Evolutionary conservation across 2,888 invertebrate genomes (phyloP).

Genomic region (Aporophyla nigra): DNA sequence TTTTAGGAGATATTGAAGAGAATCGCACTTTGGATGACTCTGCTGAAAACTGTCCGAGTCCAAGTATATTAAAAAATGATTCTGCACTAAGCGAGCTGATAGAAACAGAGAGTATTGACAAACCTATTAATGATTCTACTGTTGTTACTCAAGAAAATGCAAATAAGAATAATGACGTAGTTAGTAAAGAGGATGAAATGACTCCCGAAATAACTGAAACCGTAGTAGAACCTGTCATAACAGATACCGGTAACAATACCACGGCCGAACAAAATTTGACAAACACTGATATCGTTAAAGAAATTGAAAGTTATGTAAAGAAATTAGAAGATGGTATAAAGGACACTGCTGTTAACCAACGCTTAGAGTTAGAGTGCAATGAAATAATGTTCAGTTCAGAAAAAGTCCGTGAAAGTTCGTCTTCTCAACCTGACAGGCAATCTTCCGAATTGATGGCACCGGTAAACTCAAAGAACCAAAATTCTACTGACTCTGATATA

Average conservation of each 20-base stretch:
- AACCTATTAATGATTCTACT: neutral
- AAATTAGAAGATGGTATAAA: slow-evolving; percentile 43
- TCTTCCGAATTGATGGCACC: neutral
- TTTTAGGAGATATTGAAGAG: slow-evolving; percentile 39
- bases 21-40: slow-evolving; percentile 1
- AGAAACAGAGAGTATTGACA: neutral
- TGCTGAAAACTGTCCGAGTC: slow-evolving; percentile 25
- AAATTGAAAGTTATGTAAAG: slow-evolving; percentile 58
- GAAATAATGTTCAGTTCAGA: slow-evolving; percentile 39
- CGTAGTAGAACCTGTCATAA: neutral
- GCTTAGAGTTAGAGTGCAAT: slow-evolving; percentile 22
- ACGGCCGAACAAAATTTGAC: neutral
- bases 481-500: neutral
- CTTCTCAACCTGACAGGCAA: neutral
- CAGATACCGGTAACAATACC: slow-evolving; percentile 9
- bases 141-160: slow-evolving; percentile 8
- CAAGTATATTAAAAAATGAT: slow-evolving; percentile 49
- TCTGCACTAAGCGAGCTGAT: slow-evolving; percentile 28
- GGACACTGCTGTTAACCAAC: slow-evolving; percentile 23
- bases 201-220: neutral
- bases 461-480: neutral
- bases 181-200: neutral
- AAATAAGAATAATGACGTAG: neutral
- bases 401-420: neutral
- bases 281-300: slow-evolving; percentile 45